Conservation (phyloP, 2,888 invertebrate genomes). For the Microplitis deprimator region DNA sequence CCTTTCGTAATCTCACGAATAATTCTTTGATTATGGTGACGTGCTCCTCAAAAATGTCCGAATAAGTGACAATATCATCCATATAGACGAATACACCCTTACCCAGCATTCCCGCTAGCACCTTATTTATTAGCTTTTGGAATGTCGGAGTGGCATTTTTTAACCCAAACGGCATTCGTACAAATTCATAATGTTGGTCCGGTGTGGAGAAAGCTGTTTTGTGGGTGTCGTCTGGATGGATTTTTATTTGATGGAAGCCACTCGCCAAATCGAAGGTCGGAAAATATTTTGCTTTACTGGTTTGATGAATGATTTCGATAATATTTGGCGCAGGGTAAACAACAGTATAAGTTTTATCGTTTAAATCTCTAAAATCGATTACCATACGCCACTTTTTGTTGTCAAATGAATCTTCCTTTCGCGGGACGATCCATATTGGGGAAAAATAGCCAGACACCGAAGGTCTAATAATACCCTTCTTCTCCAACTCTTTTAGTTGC, state of each 20-base stretch:
- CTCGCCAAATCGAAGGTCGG: neutral
- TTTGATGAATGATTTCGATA: neutral
- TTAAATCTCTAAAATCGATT: neutral
- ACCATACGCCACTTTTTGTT: neutral
- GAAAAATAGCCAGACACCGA: no score
- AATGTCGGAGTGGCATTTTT: conserved; percentile 13
- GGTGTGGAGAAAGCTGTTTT: conserved; percentile 16
- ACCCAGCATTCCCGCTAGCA: neutral
- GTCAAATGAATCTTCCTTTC: no score
- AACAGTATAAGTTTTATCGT: neutral
- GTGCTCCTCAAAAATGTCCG: neutral
- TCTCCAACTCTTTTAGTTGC: no score
- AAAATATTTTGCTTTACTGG: neutral
- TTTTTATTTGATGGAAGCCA: neutral
- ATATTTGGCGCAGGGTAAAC: neutral
- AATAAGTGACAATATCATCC: conserved; percentile 6
- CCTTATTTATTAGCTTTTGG: conserved; percentile 4
- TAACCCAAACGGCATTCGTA: conserved; percentile 5
- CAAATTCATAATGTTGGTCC: conserved; percentile 3
- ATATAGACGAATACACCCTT: neutral
- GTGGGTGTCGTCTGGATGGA: neutral
- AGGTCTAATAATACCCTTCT: no score
- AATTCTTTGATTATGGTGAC: neutral
- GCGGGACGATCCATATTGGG: no score
- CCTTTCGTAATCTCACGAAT: neutral